phyloP scores from a whole-genome alignment of 2,888 invertebrate genomes.

The Drosophila sordidapex region DNA sequence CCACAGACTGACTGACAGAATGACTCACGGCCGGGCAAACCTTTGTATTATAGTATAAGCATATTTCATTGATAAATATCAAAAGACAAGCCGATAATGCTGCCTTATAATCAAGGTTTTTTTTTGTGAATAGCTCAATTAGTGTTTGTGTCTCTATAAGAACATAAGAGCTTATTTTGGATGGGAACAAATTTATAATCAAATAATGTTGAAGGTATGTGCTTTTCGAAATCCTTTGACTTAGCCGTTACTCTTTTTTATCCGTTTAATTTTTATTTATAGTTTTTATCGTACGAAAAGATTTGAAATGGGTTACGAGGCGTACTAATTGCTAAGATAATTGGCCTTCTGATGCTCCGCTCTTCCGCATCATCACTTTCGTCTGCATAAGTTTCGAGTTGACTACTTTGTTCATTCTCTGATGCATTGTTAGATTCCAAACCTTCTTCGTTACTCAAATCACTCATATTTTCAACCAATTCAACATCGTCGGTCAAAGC shows the following conservation, averaged over 20 bases:
- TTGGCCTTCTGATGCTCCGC: constrained; percentile 37
- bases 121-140: not conserved
- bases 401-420: constrained; percentile 18
- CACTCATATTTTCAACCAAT: constrained; percentile 16
- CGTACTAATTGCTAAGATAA: constrained; percentile 43
- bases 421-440: not conserved
- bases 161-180: not conserved
- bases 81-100: not conserved
- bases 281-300: constrained; percentile 28
- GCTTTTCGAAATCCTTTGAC: not conserved
- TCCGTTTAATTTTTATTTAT: constrained; percentile 10
- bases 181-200: not conserved
- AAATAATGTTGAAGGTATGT: not conserved
- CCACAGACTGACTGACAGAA: not conserved
- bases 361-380: constrained; percentile 26
- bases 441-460: constrained; percentile 30
- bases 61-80: not conserved
- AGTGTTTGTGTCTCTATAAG: not conserved
- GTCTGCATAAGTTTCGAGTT: constrained; percentile 10
- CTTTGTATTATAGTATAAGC: not conserved
- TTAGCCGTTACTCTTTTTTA: not conserved
- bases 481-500: constrained; percentile 13
- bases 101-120: not conserved
- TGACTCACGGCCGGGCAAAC: not conserved
- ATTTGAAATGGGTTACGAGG: constrained; percentile 44